Evolutionary conservation across 1,140 invertebrate species (phyloP).

Genomic region (Procambarus virginalis): DNA sequence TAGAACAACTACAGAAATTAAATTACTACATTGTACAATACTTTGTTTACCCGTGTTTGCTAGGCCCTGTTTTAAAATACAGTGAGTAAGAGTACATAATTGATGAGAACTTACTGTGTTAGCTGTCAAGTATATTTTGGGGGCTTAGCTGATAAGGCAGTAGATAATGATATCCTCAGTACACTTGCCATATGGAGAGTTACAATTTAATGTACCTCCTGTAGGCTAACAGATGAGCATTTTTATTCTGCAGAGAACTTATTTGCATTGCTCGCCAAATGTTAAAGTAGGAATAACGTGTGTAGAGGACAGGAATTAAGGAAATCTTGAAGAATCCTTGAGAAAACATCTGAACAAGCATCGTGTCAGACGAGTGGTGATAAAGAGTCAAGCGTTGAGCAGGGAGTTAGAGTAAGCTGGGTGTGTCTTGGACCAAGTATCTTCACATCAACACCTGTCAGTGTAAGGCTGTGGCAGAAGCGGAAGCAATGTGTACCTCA

Average conservation of each 20-base stretch:
- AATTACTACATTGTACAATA: no score
- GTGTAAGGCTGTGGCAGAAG: neutral
- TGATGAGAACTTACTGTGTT: neutral
- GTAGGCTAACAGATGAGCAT: neutral
- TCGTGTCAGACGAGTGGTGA: neutral
- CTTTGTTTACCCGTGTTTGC: no score
- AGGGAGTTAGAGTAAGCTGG: slow-evolving; percentile 1
- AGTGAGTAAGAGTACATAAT: neutral
- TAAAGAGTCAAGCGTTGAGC: neutral
- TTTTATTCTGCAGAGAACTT: no score
- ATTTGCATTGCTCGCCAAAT: no score
- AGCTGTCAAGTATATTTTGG: slow-evolving; percentile 10
- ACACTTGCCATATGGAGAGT: slow-evolving; percentile 10
- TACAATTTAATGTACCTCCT: neutral
- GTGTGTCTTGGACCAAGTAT: neutral
- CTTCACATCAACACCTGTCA: neutral
- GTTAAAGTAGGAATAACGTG: no score
- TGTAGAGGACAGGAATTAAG: no score
- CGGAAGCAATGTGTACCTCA: neutral
- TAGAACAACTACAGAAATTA: no score
- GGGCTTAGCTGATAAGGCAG: slow-evolving; percentile 24
- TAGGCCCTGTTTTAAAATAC: no score
- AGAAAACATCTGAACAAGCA: neutral
- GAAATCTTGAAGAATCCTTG: no score
- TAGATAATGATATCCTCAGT: slow-evolving; percentile 18